Conservation (phyloP, 2,797 vertebrate genomes). For the Halcyon badia region DNA sequence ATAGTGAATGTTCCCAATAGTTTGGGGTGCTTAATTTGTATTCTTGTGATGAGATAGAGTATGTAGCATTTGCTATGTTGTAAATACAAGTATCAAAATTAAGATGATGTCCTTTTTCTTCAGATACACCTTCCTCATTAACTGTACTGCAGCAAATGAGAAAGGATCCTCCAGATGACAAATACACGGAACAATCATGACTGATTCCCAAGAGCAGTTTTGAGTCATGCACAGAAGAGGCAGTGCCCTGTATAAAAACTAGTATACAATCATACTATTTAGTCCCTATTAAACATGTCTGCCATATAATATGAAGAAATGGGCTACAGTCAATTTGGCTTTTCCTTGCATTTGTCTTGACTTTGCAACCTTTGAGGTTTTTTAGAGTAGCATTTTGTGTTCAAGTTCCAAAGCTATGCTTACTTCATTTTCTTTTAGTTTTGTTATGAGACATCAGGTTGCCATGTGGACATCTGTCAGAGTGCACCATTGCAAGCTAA, state of each 20-base stretch:
- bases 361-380: constrained; percentile 11
- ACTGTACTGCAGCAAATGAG: not conserved
- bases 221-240: not conserved
- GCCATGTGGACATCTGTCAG: constrained; percentile 12
- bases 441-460: not conserved
- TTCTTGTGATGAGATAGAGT: too few relatives aligned
- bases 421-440: not conserved
- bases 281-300: not conserved
- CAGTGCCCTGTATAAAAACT: not conserved
- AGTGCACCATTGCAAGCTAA: not conserved
- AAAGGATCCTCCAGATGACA: not conserved
- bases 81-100: not conserved
- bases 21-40: not conserved
- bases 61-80: too few relatives aligned
- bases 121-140: not conserved
- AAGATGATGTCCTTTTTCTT: not conserved
- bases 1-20: not conserved
- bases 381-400: constrained; percentile 3
- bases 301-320: not conserved
- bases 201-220: not conserved
- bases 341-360: constrained; percentile 1
- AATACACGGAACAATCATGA: not conserved
- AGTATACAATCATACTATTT: not conserved
- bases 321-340: not conserved
- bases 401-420: constrained; percentile 1